phyloP scores from a whole-genome alignment of 2,113 vertebrate species.

The Tychaedon coryphoeus region DNA sequence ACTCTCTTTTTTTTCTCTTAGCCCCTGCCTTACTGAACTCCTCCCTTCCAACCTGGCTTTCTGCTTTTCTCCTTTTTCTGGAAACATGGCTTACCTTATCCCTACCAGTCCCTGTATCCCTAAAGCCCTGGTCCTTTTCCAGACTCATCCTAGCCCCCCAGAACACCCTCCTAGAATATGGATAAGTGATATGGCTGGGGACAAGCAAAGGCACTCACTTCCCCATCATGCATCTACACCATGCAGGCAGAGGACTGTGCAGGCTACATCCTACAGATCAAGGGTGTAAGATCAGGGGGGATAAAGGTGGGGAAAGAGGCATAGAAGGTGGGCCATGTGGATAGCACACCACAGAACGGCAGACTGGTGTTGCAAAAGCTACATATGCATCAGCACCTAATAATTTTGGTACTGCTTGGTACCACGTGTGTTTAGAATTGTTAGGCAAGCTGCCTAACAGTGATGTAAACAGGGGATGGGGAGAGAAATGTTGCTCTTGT shows the following conservation, averaged over 20 bases:
- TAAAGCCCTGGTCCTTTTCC: not conserved
- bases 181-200: not conserved
- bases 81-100: not conserved
- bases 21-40: not conserved
- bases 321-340: fast-evolving
- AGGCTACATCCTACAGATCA: not conserved
- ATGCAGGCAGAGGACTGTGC: not conserved
- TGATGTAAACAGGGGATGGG: not conserved
- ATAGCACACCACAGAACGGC: not conserved
- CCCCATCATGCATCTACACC: not conserved
- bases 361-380: not conserved
- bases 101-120: not conserved
- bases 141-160: not conserved
- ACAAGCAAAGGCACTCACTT: not conserved
- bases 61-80: not conserved
- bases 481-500: not conserved
- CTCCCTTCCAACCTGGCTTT: not conserved
- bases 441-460: not conserved
- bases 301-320: not conserved
- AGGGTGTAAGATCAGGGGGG: not conserved
- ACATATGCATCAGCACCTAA: not conserved
- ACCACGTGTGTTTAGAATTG: not conserved
- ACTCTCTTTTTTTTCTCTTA: not conserved
- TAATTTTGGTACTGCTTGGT: not conserved
- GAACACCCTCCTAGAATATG: not conserved